Evolutionary conservation across 2,888 invertebrate species (phyloP).

Genomic region (Amiota communis): DNA sequence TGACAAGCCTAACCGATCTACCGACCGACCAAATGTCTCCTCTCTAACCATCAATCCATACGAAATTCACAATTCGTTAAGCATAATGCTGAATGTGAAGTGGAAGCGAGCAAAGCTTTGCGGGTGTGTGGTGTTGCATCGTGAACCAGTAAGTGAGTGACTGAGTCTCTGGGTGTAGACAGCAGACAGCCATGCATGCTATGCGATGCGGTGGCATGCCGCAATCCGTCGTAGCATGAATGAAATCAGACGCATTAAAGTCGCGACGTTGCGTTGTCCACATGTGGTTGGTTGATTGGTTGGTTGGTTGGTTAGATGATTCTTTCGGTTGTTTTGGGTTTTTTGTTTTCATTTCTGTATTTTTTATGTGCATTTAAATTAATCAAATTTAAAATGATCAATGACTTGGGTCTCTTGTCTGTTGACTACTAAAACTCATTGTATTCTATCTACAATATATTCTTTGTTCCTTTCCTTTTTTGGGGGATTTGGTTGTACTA

Average conservation of each 20-base stretch:
- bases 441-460: too few species aligned
- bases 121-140: not conserved
- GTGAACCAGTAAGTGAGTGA: too few species aligned
- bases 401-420: not conserved
- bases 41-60: slow-evolving; percentile 6
- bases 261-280: not conserved
- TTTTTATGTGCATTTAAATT: slow-evolving; percentile 15
- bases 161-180: too few species aligned
- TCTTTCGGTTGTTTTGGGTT: not conserved
- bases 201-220: too few species aligned
- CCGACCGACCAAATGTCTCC: not conserved
- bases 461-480: too few species aligned
- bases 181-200: too few species aligned
- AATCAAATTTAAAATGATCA: slow-evolving; percentile 24
- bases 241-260: not conserved
- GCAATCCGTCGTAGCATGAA: not conserved
- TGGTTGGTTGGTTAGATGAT: not conserved
- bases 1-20: not conserved
- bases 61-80: slow-evolving; percentile 6
- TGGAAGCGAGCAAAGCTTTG: not conserved
- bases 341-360: slow-evolving; percentile 5
- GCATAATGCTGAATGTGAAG: slow-evolving; percentile 23
- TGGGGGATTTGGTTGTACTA: too few species aligned
- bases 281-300: not conserved
- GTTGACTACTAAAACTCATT: not conserved